A percentile compares a stretch with the other conserved stretches of the same genome.
Evolutionary conservation across 1,140 invertebrate genomes (phyloP).

Genomic region (Cecropterus lyciades): DNA sequence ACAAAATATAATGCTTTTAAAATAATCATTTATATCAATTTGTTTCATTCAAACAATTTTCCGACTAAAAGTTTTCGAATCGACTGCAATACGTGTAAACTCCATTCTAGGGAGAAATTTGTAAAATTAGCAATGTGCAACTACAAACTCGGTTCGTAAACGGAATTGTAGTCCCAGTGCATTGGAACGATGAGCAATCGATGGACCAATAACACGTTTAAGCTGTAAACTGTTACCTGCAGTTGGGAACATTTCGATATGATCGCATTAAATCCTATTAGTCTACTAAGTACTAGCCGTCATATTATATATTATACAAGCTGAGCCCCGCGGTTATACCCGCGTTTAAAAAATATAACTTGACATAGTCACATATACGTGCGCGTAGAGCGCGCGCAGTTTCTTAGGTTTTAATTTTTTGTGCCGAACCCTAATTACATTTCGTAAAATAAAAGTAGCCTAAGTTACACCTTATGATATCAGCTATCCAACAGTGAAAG

Average conservation of each 20-base stretch:
- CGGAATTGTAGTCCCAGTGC: not conserved
- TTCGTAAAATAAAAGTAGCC: no score
- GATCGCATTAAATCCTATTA: constrained; percentile 29
- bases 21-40: not conserved
- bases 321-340: no score
- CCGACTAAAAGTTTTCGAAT: not conserved
- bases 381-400: no score
- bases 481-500: no score
- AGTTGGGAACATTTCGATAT: constrained; percentile 38
- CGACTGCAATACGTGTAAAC: not conserved
- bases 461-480: no score
- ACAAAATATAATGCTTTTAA: no score
- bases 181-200: not conserved
- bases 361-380: no score
- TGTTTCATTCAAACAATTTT: not conserved
- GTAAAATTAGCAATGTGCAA: not conserved
- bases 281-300: no score
- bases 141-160: not conserved
- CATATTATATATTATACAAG: no score
- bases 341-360: no score
- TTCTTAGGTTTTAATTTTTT: no score
- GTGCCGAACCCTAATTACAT: no score
- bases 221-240: constrained; percentile 7
- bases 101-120: not conserved
- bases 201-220: not conserved